A percentile compares a stretch with the other conserved stretches of the same genome.
phyloP scores from a whole-genome alignment of 2,797 vertebrate genomes.

The Clarias laeviceps region DNA sequence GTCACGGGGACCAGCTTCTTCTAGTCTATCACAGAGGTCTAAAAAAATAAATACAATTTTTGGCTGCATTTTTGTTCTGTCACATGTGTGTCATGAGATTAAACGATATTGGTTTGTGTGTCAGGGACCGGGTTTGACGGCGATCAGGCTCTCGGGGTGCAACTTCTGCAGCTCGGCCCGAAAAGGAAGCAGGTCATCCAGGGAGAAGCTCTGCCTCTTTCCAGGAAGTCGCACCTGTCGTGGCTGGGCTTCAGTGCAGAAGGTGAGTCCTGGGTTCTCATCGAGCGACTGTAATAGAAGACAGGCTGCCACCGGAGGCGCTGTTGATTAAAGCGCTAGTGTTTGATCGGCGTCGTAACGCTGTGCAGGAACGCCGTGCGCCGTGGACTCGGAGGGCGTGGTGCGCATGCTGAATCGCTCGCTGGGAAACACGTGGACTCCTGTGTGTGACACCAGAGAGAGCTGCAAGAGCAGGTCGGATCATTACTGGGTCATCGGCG shows the following conservation, averaged over 20 bases:
- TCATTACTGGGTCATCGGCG: slow-evolving; percentile 92
- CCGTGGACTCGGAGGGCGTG: slow-evolving; percentile 85
- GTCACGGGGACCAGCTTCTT: slow-evolving; percentile 88
- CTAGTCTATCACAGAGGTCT: slow-evolving; percentile 88
- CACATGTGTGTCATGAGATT: not conserved
- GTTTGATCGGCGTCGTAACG: not conserved
- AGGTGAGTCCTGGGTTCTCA: slow-evolving; percentile 72
- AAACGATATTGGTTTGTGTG: not conserved
- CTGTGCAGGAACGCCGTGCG: slow-evolving; percentile 86
- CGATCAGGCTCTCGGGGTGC: slow-evolving; percentile 89
- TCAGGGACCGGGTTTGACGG: slow-evolving; percentile 88
- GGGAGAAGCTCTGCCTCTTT: slow-evolving; percentile 85
- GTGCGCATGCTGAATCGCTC: slow-evolving; percentile 89
- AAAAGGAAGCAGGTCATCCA: slow-evolving; percentile 79
- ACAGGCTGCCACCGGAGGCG: no score
- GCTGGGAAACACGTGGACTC: slow-evolving; percentile 88
- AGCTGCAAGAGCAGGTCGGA: slow-evolving; percentile 92
- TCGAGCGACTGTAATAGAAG: not conserved
- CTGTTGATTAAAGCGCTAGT: no score
- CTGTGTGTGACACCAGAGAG: slow-evolving; percentile 86
- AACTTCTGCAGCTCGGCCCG: slow-evolving; percentile 84
- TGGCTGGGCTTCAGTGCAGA: slow-evolving; percentile 95
- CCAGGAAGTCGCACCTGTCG: slow-evolving; percentile 78
- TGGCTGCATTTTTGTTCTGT: not conserved
- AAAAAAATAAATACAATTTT: not conserved